phyloP scores from a whole-genome alignment of 2,797 vertebrate species.

The Bothrops alternatus region DNA sequence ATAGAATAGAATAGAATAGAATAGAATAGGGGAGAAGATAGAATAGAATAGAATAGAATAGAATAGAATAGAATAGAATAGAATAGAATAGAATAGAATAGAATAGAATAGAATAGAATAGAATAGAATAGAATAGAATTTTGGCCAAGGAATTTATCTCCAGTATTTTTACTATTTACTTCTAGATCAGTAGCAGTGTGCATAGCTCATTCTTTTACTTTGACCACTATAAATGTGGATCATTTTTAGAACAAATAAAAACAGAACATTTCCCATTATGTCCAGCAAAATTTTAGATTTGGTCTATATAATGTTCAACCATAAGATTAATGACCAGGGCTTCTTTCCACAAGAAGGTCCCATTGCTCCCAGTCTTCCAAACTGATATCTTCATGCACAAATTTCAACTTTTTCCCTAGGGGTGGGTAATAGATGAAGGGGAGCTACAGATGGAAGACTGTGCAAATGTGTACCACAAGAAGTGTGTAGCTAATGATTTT shows the following conservation, averaged over 20 bases:
- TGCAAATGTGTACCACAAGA: neutral
- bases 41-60: no score
- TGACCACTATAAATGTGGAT: neutral
- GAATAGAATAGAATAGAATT: no score
- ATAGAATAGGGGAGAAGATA: no score
- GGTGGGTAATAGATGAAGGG: neutral
- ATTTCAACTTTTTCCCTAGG: neutral
- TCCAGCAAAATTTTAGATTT: neutral
- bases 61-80: no score
- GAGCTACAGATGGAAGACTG: neutral
- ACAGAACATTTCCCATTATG: neutral
- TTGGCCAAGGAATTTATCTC: neutral
- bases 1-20: no score
- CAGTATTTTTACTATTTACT: neutral
- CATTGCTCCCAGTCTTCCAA: neutral
- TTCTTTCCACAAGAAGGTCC: neutral
- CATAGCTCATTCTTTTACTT: conserved; percentile 28
- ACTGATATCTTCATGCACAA: neutral
- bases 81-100: no score
- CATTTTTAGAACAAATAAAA: neutral
- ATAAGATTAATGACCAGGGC: neutral
- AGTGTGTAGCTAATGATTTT: neutral
- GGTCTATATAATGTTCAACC: neutral
- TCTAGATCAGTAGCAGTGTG: neutral
- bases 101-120: no score